Evolutionary conservation across 2,797 vertebrate species (phyloP).

Genomic region (Tragelaphus eurycerus): DNA sequence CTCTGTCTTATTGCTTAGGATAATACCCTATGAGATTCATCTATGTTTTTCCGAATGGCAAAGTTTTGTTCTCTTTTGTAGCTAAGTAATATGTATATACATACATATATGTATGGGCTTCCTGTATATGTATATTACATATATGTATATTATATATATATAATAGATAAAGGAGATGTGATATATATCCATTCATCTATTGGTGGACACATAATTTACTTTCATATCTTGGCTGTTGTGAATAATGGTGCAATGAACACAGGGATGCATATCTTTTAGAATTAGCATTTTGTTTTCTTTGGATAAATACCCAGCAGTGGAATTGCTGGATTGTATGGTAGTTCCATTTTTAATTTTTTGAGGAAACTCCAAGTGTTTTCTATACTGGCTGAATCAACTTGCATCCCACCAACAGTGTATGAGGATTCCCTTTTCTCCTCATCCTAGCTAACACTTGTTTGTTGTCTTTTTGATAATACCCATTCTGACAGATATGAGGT

Average conservation of each 20-base stretch:
- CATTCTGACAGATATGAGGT: neutral
- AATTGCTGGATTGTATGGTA: neutral
- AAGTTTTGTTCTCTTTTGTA: neutral
- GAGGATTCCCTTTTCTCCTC: neutral
- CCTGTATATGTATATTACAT: too few species aligned
- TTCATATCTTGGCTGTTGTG: neutral
- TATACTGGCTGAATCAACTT: neutral
- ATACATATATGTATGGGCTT: too few species aligned
- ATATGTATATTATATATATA: neutral
- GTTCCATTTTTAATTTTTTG: neutral
- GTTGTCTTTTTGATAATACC: neutral
- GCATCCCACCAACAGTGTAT: neutral
- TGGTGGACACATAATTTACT: neutral
- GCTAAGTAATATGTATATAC: neutral
- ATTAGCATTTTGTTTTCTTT: neutral
- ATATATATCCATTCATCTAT: neutral
- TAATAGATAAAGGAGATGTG: neutral
- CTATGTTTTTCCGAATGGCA: neutral
- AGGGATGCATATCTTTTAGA: neutral
- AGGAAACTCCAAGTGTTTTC: neutral
- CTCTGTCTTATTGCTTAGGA: neutral
- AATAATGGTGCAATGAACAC: neutral
- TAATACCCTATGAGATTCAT: neutral
- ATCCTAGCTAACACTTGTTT: neutral
- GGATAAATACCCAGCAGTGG: neutral